Base-by-base conservation (phyloP, 2,888 invertebrate species). In the Teleiodes luculella region DNA sequence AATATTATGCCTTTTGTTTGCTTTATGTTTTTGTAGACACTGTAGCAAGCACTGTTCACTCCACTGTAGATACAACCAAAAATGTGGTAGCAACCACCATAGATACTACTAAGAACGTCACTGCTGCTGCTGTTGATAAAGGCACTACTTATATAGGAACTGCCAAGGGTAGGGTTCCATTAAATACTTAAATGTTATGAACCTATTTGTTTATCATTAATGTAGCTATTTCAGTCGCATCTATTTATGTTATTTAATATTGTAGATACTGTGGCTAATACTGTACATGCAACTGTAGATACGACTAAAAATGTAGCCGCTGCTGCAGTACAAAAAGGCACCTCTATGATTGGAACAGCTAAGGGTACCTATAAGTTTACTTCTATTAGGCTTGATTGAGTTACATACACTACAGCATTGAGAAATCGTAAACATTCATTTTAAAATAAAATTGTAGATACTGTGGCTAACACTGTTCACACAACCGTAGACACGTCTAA, bases 221-320 rank as follows among this genome's bases (percentile, higher is more conserved):
- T n/a, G n/a, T n/a, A 24, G 24, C 24, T 24, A 6, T 4, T 24
- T 24, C 6, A 24, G 24, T 4, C 6, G 3, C 24, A 14, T 14
- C n/a, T 39, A 39, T 39, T 39, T 39, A 14, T 18, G 6, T 39
- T 43, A 24, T 10, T 43, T 24, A n/a, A n/a, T 5, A 43, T 20
- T 43, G 16, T 30, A 45, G 45, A 45, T 30, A 45, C 45, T 14
- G 45, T 30, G 56, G 61, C 71, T 48, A 76, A 62, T 57, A 73
- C 80, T 20, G 61, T 72, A 11, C 59, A 59, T 50, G 56, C 60
- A 1, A 65, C 74, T 53, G 67, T 82, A 61, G 78, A 80, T 56
- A 72, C 74, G 3, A 74, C 80, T 16, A 81, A 77, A 63, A 72
- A 69, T 56, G 70, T 70, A 10, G 72, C 83, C 1, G 65, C 72